phyloP scores from a whole-genome alignment of 2,888 invertebrate species.

The Conistra vaccinii region DNA sequence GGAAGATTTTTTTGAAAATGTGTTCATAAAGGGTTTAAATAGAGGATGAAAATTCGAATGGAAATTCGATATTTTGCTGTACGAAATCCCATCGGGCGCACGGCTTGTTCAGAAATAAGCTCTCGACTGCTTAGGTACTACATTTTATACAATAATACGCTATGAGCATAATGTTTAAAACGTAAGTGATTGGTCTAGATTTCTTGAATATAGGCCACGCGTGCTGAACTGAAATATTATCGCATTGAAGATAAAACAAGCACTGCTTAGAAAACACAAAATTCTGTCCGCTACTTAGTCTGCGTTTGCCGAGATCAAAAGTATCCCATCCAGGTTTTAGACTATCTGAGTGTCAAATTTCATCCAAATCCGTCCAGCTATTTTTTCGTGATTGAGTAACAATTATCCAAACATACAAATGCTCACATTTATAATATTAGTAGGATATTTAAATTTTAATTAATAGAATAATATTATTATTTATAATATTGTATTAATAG shows the following conservation, averaged over 20 bases:
- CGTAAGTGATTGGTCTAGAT: slow-evolving; percentile 1
- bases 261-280: neutral
- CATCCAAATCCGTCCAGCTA: neutral
- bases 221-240: neutral
- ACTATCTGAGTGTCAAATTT: neutral
- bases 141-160: neutral
- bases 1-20: neutral
- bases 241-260: neutral
- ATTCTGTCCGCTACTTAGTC: neutral
- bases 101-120: neutral
- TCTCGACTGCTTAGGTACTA: neutral
- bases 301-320: neutral
- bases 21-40: neutral
- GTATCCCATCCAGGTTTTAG: neutral
- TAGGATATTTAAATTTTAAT: too few relatives aligned
- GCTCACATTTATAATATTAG: neutral
- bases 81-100: neutral
- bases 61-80: neutral
- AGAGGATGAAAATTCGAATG: neutral
- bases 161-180: neutral
- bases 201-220: slow-evolving; percentile 12
- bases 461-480: too few relatives aligned
- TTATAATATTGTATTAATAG: too few relatives aligned
- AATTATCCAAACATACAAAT: neutral
- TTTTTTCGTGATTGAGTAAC: neutral